phyloP scores from a whole-genome alignment of 2,888 invertebrate species.

The Silvanus unidentatus region DNA sequence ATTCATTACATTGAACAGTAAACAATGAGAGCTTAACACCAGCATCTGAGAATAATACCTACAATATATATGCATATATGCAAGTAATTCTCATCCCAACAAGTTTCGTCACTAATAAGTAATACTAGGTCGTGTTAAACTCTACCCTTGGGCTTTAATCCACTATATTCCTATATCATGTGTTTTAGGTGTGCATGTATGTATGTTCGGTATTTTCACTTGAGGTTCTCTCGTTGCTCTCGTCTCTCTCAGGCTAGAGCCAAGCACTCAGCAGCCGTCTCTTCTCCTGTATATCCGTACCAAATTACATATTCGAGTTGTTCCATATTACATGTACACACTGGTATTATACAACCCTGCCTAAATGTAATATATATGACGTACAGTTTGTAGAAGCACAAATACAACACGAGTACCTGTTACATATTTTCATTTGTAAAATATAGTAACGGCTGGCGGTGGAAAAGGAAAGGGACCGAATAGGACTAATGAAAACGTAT shows the following conservation, averaged over 20 bases:
- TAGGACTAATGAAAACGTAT: slow-evolving; percentile 1
- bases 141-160: slow-evolving; percentile 38
- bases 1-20: slow-evolving; percentile 7
- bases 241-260: too few species aligned
- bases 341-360: too few species aligned
- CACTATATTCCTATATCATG: slow-evolving; percentile 36
- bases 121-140: slow-evolving; percentile 38
- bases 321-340: too few species aligned
- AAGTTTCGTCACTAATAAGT: slow-evolving; percentile 34
- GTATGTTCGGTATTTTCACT: too few species aligned
- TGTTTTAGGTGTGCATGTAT: slow-evolving; percentile 18
- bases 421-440: slow-evolving; percentile 20
- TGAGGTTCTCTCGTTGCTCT: too few species aligned
- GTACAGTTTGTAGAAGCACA: too few species aligned
- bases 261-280: too few species aligned
- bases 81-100: slow-evolving; percentile 31
- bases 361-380: too few species aligned
- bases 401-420: slow-evolving; percentile 17
- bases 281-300: too few species aligned
- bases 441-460: slow-evolving; percentile 11
- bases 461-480: slow-evolving; percentile 2
- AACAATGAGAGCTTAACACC: slow-evolving; percentile 5
- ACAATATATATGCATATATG: slow-evolving; percentile 28
- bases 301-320: too few species aligned
- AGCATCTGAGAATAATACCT: slow-evolving; percentile 15